Evolutionary conservation across 2,113 vertebrate species (phyloP).

Genomic region (Climacteris rufus): DNA sequence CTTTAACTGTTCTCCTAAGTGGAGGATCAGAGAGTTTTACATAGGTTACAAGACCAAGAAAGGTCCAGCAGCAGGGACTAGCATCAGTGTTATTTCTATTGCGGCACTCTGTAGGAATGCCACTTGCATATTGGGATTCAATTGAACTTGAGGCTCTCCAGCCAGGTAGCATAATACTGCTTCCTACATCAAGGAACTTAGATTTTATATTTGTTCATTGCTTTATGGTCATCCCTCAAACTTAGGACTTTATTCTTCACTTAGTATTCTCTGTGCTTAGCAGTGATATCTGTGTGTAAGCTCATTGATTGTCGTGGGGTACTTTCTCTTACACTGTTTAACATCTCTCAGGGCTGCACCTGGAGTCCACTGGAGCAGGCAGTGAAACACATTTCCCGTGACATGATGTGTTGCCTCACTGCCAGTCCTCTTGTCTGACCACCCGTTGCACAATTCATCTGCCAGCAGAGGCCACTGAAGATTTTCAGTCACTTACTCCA

Average conservation of each 20-base stretch:
- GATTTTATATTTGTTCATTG: background rate
- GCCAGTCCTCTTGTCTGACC: background rate
- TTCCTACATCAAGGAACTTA: background rate
- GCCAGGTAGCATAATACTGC: background rate
- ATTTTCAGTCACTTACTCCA: background rate
- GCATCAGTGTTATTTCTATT: background rate
- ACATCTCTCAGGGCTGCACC: background rate
- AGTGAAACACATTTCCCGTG: background rate
- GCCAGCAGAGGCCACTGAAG: background rate
- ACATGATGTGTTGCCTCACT: accelerated
- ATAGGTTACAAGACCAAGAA: background rate
- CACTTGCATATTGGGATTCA: background rate
- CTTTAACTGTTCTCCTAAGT: background rate
- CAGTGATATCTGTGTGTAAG: background rate
- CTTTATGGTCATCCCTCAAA: background rate
- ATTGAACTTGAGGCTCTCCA: background rate
- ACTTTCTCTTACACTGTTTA: accelerated
- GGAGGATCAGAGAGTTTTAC: background rate
- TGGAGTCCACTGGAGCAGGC: background rate
- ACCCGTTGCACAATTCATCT: background rate
- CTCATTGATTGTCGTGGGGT: background rate
- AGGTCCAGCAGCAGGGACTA: background rate
- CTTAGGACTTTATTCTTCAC: background rate
- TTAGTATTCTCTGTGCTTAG: accelerated
- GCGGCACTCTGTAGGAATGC: background rate